Evolutionary conservation across 1,140 invertebrate genomes (phyloP).

Genomic region (Drosophila nikananu): DNA sequence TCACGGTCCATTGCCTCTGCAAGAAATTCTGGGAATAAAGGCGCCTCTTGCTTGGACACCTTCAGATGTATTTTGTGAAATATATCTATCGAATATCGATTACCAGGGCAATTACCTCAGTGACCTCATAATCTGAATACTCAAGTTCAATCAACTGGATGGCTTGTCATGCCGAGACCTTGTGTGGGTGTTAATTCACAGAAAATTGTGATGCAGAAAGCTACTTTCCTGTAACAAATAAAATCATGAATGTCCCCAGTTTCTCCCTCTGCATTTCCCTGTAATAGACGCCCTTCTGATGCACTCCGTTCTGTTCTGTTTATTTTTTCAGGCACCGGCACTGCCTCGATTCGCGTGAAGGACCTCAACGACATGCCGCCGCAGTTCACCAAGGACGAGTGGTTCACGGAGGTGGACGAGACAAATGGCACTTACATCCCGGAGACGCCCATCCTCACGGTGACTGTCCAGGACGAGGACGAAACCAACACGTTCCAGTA

Average conservation of each 20-base stretch:
- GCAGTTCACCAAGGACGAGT: constrained; percentile 89
- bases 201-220: background rate
- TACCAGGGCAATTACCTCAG: constrained; percentile 2
- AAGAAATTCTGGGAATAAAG: background rate
- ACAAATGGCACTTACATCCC: constrained; percentile 88
- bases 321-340: constrained; percentile 66
- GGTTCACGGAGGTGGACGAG: constrained; percentile 89
- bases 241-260: background rate
- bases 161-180: background rate
- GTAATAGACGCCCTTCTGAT: constrained; percentile 27
- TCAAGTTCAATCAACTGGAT: background rate
- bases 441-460: constrained; percentile 88
- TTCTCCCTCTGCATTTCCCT: constrained; percentile 15
- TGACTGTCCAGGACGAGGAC: constrained; percentile 89
- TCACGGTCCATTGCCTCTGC: background rate
- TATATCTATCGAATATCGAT: background rate
- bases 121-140: background rate
- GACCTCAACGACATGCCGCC: constrained; percentile 89
- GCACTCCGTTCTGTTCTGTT: background rate
- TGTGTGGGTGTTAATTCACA: background rate
- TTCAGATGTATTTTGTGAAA: background rate
- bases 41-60: background rate
- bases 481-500: constrained; percentile 87
- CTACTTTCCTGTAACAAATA: too few species aligned
- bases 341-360: constrained; percentile 88